Evolutionary conservation across 2,113 vertebrate genomes (phyloP), one percentile per base, ranked within the genome.

Genomic region (Siniperca knerii): DNA sequence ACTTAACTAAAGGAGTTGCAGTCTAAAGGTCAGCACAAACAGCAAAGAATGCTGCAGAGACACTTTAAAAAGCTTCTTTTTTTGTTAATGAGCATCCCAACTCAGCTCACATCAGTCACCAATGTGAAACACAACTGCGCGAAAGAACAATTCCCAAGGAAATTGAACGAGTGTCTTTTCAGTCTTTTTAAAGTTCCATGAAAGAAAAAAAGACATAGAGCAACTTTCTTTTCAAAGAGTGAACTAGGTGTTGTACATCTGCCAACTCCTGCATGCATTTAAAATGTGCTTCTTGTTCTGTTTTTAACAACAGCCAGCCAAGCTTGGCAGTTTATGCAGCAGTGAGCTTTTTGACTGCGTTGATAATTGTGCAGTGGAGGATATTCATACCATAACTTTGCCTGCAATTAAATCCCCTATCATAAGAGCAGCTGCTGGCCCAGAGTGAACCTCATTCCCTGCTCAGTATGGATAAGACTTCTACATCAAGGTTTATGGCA

Each of bases 321-420:
- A 86, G 88, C 79, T 64, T 75, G 16, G 66, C 75, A 72, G 87
- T 90, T 91, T 86, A 79, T 84, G 75, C 85, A 83, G 78, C 83
- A 82, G 72, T 73, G 85, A 78, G 87, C 88, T 82, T 87, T 92
- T 83, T 82, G 81, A 90, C 82, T 75, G 79, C 77, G 52, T 40
- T 92, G 83, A 90, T 92, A 92, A 91, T 91, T 91, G 89, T 86
- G 90, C 87, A 91, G 75, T 58, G 58, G 85, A 83, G 86, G 80
- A 92, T 88, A 91, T 88, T 91, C 90, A 85, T 86, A 83, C 87
- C 77, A 83, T 92, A 92, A 88, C 89, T 91, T 92, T 80, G 86
- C 84, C 80, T 89, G 90, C 90, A 91, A 94, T 93, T 94, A 94
- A 94, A 93, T 94, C 89, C 87, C 81, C 89, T 89, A 91, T 93